Base-by-base conservation (phyloP, 2,888 invertebrate genomes). In the Chrysomela aeneicollis region DNA sequence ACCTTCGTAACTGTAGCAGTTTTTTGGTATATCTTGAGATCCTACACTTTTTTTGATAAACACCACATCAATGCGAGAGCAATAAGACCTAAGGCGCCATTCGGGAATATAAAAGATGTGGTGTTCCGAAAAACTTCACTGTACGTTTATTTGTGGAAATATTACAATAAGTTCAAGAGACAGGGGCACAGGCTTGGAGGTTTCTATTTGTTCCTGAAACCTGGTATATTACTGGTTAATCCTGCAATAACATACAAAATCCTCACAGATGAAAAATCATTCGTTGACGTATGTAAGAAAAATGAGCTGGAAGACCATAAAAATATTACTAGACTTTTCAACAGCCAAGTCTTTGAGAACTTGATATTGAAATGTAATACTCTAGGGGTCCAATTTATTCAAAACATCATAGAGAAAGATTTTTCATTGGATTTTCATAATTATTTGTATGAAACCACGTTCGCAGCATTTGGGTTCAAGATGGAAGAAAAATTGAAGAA, bases 31-130 rank as follows among this genome's bases (percentile, higher is more conserved):
- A 68, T 73, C 54, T 47, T 71, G 57, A 60, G 59, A n/a, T 64
- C 54, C 10, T 73, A 71, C 47, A 72, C 71, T 5, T 71, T 67
- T 42, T 73, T 73, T 42, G 71, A 67, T 37, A 71, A 68, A 54
- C 59, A 54, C 10, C 49, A 60, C 50, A 66, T 75, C 12, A 57
- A 67, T 8, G 42, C 46, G 3, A 64, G 50, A 42, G 69, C 66
- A 9, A 59, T 59, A 3, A 19, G 60, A 18, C 75, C 75, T 6
- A 66, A 37, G 8, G 71, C 73, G 21, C 75, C 75, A 5, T 73
- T 70, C 52, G 75, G 75, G n/a, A 72, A 76, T 61, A 62, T 76
- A 15, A 66, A 67, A 30, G 73, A 73, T 54, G 70, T 76, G 9
- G 15, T 74, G 21, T 66, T 64, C n/a, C 47, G 65, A 49, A 54